Conservation (phyloP, 2,113 vertebrate species). For the Hydrolagus affinis region DNA sequence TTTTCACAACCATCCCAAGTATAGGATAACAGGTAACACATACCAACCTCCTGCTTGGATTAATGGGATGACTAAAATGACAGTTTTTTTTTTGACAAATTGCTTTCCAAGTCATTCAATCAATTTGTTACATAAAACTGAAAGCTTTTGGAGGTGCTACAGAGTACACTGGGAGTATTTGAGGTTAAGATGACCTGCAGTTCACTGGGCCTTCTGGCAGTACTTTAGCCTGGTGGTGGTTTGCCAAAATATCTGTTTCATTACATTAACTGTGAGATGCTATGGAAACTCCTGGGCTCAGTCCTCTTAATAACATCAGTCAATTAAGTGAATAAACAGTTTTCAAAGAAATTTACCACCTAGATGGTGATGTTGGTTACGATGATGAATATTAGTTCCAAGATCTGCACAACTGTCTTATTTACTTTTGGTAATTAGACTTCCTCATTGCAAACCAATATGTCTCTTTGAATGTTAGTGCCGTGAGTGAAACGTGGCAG, state of each 20-base stretch:
- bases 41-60: neutral
- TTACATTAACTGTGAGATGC: neutral
- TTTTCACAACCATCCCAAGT: neutral
- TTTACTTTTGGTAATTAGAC: too few relatives aligned
- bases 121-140: neutral
- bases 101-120: neutral
- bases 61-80: neutral
- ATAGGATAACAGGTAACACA: neutral
- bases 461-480: too few relatives aligned
- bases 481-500: too few relatives aligned
- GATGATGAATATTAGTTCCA: neutral
- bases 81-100: neutral
- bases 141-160: neutral
- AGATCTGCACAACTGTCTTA: neutral
- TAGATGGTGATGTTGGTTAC: neutral
- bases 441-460: too few relatives aligned
- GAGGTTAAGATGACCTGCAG: conserved; percentile 21
- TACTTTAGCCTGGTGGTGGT: neutral
- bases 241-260: neutral
- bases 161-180: neutral
- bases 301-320: neutral
- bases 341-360: neutral
- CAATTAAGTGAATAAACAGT: neutral
- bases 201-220: neutral
- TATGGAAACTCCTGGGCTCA: neutral